Base-by-base conservation (phyloP, 2,113 vertebrate species). In the Morone saxatilis region DNA sequence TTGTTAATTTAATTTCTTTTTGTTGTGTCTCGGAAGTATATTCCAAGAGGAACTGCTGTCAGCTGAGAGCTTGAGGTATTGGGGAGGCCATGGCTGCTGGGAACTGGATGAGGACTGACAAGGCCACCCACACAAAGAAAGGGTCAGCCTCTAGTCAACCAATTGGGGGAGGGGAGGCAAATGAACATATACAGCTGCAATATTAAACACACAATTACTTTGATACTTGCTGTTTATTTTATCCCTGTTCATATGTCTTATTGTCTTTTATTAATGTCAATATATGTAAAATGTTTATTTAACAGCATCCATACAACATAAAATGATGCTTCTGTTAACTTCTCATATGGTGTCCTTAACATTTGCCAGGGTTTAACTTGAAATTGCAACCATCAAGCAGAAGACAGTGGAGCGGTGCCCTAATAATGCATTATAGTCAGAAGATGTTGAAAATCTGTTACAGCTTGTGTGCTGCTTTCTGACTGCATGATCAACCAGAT, bases 401-500 rank as follows among this genome's bases (percentile, higher is more conserved):
- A 67, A 20, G 38, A 88, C 63, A 25, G 36, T 12, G 48, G 38
- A 54, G 47, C 60, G 19, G 51, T n/a, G 47, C 40, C 38, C 61
- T 76, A 66, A 85, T 48, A 45, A 77, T 71, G 62, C 59, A 56
- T 50, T 16, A 31, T 3, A 50, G 72, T 80, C 54, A 68, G 25
- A 79, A 41, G 68, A 78, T 69, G 69, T 41, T 87, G 45, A 19
- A 86, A 88, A 87, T 86, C 69, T 83, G 75, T 84, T 73, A 79
- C 68, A 80, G 88, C 86, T 92, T 94, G 94, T 94, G 70, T 94
- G 96, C 91, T 57, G 84, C 85, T 80, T 92, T 94, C 93, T 96
- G 94, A 96, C 95, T 96, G 96, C 96, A 96, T 97, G 96, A 97
- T 96, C 96, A 96, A 92, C 94, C 96, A 97, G 95, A 96, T 95